Base-by-base conservation (phyloP, 1,140 invertebrate species). In the Neoseiulus cucumeris region DNA sequence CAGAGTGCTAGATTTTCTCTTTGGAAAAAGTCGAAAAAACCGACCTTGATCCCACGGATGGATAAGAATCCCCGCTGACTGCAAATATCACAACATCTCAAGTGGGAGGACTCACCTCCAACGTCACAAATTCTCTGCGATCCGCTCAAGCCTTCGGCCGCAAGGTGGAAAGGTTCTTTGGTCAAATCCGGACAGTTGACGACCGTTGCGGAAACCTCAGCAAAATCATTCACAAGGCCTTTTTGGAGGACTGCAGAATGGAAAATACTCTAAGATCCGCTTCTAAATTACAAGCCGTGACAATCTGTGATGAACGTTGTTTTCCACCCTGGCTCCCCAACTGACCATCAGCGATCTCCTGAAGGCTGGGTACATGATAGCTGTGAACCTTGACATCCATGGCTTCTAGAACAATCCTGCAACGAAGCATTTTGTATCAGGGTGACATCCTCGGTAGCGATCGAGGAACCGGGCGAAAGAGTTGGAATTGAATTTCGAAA, bases 131-230 rank as follows among this genome's bases (percentile, higher is more conserved):
- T 65, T n/a, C 42, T 25, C 12, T 17, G 22, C 30, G 42, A 42
- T 14, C n/a, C 33, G 20, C 14, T 65, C 66, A 74, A 80, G 89
- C 87, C 89, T 79, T 82, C 74, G 29, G 81, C 79, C 14, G 87
- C 84, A 51, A 95, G 77, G 65, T 80, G 79, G 73, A 85, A 94
- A 2, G 89, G 88, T 42, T 81, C 69, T 73, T 84, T 72, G 7
- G 80, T 85, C 51, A 94, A 78, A 77, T 94, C 83, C 1, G 91
- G 91, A 74, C 89, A 90, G 44, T 89, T 83, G 14, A 85, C 84
- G 17, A 89, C 81, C 39, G 82, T 78, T 0, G 91, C 86, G 29
- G 73, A 70, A 18, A 84, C 85, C 41, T 82, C 75, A 33, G 76
- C 77, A 78, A 92, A 95, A 70, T 86, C 85, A 65, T 76, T 75